Base-by-base conservation (phyloP, 2,113 vertebrate genomes). In the Abramis brama region DNA sequence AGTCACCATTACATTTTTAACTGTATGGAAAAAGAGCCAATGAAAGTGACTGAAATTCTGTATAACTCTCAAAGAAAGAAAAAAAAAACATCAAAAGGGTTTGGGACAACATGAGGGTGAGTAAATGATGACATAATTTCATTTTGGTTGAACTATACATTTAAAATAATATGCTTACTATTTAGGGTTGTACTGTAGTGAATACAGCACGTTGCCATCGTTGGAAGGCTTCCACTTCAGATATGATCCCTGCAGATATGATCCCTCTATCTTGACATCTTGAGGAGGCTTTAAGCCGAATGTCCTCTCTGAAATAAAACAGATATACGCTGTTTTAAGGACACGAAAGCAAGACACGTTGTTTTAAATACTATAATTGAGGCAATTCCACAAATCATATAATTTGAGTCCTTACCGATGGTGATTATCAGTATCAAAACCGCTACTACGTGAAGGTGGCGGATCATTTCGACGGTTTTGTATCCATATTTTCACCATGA, bases 121-220 rank as follows among this genome's bases (percentile, higher is more conserved):
- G 5, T 12, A 45, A 73, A 45, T 45, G 1, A 73, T 23, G 9
- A 45, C 4, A 45, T 9, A 21, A 59, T 2, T 43, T 13, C 1
- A 39, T 36, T 45, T 23, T 73, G 8, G 7, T 43, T 15, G 2
- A 77, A 55, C 33, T 12, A 55, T 52, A 27, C 47, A 9, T 71
- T 71, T 73, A 43, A 73, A 10, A 23, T 50, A 10, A 19, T 10
- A 39, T 23, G 27, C 87, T 86, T 86, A 86, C 87, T 2, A 25
- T 60, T 12, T 30, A 70, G 0, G 6, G 15, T 52, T 86, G 59
- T 71, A 88, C 82, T 86, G 76, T 2, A 88, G 25, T 0, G 25
- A 23, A 27, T 81, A 88, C 1, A 57, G 59, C 4, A 84, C 15
- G 10, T 43, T 21, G 1, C 2, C 55, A 13, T 39, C 15, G 17